These are phyloP conservation scores for Drosophila heteroneura DNA, from an alignment of 2,888 invertebrate species.

Conservation along the genomic window DNA sequence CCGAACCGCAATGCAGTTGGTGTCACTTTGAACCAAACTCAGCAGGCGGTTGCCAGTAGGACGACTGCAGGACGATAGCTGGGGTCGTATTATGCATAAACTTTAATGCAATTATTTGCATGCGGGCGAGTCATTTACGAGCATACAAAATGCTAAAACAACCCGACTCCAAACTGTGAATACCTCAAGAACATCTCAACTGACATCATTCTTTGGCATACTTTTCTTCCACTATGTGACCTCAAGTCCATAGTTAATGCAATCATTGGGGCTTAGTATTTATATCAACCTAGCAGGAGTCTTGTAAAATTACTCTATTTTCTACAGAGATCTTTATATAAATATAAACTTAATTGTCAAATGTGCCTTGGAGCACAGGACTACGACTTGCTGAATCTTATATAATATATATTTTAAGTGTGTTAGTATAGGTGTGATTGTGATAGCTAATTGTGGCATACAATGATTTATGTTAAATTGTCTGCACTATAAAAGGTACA, in stretches of 20 bases:
- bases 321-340: background rate
- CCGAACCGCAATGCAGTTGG: conserved; percentile 72
- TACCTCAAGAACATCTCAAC: background rate
- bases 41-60: conserved; percentile 18
- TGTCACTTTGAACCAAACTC: conserved; percentile 60
- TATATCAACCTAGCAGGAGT: background rate
- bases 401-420: background rate
- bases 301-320: background rate
- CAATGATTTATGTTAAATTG: background rate
- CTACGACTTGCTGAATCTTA: background rate
- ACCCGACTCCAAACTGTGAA: background rate
- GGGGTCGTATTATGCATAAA: conserved; percentile 27
- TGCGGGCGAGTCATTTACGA: conserved; percentile 21
- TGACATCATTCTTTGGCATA: background rate
- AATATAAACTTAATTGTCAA: background rate
- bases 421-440: background rate
- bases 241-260: background rate
- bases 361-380: background rate
- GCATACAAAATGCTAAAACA: background rate
- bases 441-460: background rate
- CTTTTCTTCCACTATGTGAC: background rate
- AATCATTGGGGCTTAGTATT: background rate
- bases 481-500: background rate
- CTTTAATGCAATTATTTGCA: conserved; percentile 54
- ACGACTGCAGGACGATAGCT: conserved; percentile 9